These are phyloP conservation scores for Saccopteryx bilineata DNA, from an alignment of 2,113 vertebrate species.

Conservation along the genomic window DNA sequence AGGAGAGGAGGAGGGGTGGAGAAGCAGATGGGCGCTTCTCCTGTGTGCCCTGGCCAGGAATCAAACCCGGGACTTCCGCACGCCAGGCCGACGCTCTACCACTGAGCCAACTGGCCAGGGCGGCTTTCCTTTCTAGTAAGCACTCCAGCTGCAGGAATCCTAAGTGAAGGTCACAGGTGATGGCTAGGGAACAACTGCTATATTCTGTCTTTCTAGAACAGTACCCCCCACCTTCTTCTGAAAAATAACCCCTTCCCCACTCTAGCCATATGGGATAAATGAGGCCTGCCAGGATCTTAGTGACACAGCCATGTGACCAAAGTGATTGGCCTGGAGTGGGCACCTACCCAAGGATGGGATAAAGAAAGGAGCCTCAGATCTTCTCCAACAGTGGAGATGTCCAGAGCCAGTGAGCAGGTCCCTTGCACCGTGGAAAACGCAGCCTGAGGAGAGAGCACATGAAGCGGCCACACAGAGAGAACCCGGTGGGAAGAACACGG, in stretches of 20 bases:
- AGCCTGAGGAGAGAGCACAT: background rate
- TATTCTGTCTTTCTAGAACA: background rate
- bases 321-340: background rate
- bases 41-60: too few species aligned
- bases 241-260: background rate
- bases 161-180: background rate
- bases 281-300: background rate
- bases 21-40: too few species aligned
- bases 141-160: background rate
- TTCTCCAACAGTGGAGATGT: background rate
- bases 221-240: background rate
- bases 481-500: background rate
- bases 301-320: background rate
- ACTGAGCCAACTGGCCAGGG: too few species aligned
- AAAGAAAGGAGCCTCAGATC: background rate
- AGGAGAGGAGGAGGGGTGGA: too few species aligned
- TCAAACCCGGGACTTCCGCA: too few species aligned
- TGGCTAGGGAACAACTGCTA: background rate
- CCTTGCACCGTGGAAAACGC: background rate
- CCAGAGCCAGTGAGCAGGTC: background rate
- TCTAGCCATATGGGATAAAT: background rate
- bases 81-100: too few species aligned
- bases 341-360: background rate
- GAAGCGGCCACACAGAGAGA: background rate
- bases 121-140: background rate